phyloP scores from a whole-genome alignment of 2,797 vertebrate species.

The Leucoraja ocellata region DNA sequence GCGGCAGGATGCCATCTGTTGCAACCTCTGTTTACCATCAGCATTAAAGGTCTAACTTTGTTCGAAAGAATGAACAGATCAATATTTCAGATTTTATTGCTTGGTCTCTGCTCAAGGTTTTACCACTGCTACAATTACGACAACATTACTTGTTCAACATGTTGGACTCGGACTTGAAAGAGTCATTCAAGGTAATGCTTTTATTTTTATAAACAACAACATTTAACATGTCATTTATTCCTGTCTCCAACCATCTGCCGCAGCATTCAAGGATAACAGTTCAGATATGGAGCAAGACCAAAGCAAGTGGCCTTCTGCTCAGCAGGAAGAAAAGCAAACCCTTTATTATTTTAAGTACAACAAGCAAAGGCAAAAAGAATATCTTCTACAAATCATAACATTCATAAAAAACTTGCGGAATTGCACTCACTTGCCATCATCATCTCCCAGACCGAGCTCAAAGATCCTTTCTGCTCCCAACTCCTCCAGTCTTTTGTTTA shows the following conservation, averaged over 20 bases:
- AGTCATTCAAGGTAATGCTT: neutral
- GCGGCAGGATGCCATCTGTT: neutral
- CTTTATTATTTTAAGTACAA: neutral
- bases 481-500: conserved; percentile 84
- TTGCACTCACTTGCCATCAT: conserved; percentile 85
- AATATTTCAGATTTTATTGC: neutral
- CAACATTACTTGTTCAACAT: neutral
- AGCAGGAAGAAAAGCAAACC: neutral
- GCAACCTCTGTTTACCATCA: neutral
- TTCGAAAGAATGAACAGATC: neutral
- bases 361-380: neutral
- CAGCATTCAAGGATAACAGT: neutral
- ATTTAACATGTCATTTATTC: neutral
- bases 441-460: conserved; percentile 87
- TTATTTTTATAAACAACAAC: neutral
- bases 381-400: neutral
- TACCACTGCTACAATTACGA: neutral
- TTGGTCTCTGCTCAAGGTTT: neutral
- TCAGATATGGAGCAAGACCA: neutral
- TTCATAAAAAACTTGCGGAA: neutral
- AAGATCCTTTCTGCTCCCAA: conserved; percentile 85
- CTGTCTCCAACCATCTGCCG: neutral
- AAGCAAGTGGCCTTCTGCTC: no score
- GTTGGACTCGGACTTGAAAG: neutral
- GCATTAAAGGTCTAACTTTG: neutral